Evolutionary conservation across 2,888 invertebrate genomes (phyloP).

Genomic region (Limenitis camilla): DNA sequence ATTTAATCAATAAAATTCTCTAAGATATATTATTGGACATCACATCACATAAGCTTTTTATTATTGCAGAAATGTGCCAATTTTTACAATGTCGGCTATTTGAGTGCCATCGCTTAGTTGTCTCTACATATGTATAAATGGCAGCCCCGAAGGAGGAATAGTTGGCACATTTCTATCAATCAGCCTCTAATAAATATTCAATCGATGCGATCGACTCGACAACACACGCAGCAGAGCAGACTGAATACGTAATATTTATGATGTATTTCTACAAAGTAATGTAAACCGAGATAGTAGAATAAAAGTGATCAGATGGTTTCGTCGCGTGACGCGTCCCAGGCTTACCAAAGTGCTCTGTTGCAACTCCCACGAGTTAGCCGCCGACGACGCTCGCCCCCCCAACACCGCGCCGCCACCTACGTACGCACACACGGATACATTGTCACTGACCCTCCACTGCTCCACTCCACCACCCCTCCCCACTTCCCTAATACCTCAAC

Average conservation of each 20-base stretch:
- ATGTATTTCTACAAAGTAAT: slow-evolving; percentile 67
- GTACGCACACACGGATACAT: slow-evolving; percentile 64
- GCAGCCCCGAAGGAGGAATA: background rate
- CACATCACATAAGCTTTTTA: slow-evolving; percentile 71
- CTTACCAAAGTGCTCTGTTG: slow-evolving; percentile 67
- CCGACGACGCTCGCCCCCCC: slow-evolving; percentile 57
- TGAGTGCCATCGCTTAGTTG: background rate
- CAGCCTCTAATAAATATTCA: slow-evolving; percentile 62
- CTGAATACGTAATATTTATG: slow-evolving; percentile 61
- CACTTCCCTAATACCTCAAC: too few relatives aligned
- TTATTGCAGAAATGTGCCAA: slow-evolving; percentile 63
- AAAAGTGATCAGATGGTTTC: slow-evolving; percentile 52
- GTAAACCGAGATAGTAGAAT: slow-evolving; percentile 62
- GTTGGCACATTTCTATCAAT: slow-evolving; percentile 62
- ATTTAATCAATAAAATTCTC: slow-evolving; percentile 36
- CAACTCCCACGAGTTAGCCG: slow-evolving; percentile 62
- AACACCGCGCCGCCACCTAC: slow-evolving; percentile 69
- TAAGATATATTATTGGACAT: slow-evolving; percentile 57
- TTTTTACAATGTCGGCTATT: slow-evolving; percentile 3
- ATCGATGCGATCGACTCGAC: slow-evolving; percentile 62
- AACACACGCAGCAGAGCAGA: slow-evolving; percentile 73
- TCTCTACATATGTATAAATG: background rate
- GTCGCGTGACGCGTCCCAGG: slow-evolving; percentile 56
- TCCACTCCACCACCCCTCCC: background rate
- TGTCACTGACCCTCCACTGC: slow-evolving; percentile 27